Percentiles rank a stretch among this genome's conserved stretches.
These are phyloP conservation scores for Sabellastarte sp. DNA, from an alignment of 2,888 invertebrate genomes.

Conservation along the genomic window DNA sequence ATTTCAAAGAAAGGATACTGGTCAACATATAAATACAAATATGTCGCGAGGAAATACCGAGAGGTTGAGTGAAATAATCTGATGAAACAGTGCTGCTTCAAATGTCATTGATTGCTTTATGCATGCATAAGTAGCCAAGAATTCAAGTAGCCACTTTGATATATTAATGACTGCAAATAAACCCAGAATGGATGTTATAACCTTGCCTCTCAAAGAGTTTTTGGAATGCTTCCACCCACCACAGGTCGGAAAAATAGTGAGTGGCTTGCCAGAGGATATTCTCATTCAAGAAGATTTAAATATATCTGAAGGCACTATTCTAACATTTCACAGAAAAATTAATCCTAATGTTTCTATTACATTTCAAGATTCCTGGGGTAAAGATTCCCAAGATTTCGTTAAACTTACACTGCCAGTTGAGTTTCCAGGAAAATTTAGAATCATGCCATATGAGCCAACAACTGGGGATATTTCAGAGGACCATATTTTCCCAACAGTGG, in stretches of 20 bases:
- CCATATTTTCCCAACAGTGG: slow-evolving; percentile 24
- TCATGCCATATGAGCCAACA: slow-evolving; percentile 27
- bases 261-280: slow-evolving; percentile 18
- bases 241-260: slow-evolving; percentile 18
- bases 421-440: slow-evolving; percentile 19
- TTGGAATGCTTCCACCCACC: slow-evolving; percentile 26
- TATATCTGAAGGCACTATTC: slow-evolving; percentile 12
- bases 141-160: too few relatives aligned
- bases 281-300: slow-evolving; percentile 16
- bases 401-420: slow-evolving; percentile 23
- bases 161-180: too few relatives aligned
- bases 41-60: too few relatives aligned
- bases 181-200: background rate
- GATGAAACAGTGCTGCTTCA: too few relatives aligned
- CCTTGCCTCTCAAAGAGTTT: slow-evolving; percentile 17
- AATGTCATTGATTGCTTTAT: too few relatives aligned
- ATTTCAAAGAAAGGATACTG: too few relatives aligned
- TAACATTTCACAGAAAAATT: slow-evolving; percentile 21
- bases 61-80: too few relatives aligned
- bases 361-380: slow-evolving; percentile 16
- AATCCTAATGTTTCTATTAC: slow-evolving; percentile 18
- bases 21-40: too few relatives aligned
- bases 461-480: slow-evolving; percentile 15
- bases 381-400: background rate
- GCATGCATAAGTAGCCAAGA: too few relatives aligned